phyloP scores from a whole-genome alignment of 1,140 invertebrate genomes.

The Ericerus pela region DNA sequence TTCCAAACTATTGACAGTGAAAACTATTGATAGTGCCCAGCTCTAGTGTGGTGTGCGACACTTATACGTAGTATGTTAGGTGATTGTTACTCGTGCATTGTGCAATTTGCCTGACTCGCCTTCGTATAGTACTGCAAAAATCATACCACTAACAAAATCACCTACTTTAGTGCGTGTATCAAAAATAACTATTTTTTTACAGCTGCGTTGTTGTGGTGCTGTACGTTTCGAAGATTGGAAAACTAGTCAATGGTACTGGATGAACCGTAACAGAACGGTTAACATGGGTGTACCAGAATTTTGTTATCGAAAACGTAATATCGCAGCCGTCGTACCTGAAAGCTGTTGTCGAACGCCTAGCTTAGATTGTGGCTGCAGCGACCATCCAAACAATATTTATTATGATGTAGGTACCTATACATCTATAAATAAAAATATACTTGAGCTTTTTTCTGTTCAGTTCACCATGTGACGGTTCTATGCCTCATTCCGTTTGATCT shows the following conservation, averaged over 20 bases:
- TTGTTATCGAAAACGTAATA: too few species aligned
- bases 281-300: neutral
- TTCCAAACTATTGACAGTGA: too few species aligned
- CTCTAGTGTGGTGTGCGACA: too few species aligned
- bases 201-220: neutral
- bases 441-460: neutral
- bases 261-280: neutral
- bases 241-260: conserved; percentile 4
- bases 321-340: conserved; percentile 1
- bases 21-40: too few species aligned
- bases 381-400: neutral
- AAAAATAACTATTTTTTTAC: neutral
- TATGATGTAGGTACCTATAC: neutral
- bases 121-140: too few species aligned
- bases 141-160: neutral
- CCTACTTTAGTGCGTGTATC: neutral
- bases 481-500: neutral
- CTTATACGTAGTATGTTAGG: too few species aligned
- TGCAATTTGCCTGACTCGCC: too few species aligned
- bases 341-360: neutral
- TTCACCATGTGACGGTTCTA: neutral
- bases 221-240: conserved; percentile 3
- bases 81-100: too few species aligned
- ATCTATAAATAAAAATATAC: neutral
- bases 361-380: neutral